These are phyloP conservation scores for Xenopus petersii DNA, from an alignment of 2,797 vertebrate species.

Conservation along the genomic window DNA sequence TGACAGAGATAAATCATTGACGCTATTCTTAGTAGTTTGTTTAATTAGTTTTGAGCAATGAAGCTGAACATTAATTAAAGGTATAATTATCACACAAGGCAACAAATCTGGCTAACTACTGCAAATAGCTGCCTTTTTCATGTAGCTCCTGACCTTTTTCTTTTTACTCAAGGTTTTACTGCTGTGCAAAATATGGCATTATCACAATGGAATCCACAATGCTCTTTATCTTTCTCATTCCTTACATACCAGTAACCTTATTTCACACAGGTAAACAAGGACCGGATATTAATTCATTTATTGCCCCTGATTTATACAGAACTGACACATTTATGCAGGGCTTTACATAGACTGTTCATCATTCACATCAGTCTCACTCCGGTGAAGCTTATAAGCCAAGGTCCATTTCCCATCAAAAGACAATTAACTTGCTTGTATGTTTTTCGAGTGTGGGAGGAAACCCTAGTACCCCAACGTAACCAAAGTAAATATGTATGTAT, in stretches of 20 bases:
- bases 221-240: constrained; percentile 33
- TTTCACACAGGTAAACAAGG: constrained; percentile 17
- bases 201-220: constrained; percentile 32
- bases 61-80: constrained; percentile 18
- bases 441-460: too few species aligned
- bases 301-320: too few species aligned
- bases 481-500: too few species aligned
- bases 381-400: too few species aligned
- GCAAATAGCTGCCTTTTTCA: constrained; percentile 1
- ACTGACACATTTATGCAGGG: too few species aligned
- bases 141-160: constrained; percentile 18
- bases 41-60: constrained; percentile 6
- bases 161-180: constrained; percentile 23
- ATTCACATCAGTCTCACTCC: too few species aligned
- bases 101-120: not conserved
- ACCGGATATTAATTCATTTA: too few species aligned
- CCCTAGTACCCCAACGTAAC: too few species aligned
- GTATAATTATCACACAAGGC: constrained; percentile 11
- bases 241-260: constrained; percentile 30
- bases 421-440: too few species aligned
- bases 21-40: constrained; percentile 3
- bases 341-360: too few species aligned
- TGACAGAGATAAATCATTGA: constrained; percentile 1
- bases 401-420: too few species aligned
- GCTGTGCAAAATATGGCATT: constrained; percentile 16